Evolutionary conservation across 2,888 invertebrate species (phyloP), one percentile per base, ranked within the genome.

Genomic region (Drosophila aldrichi): DNA sequence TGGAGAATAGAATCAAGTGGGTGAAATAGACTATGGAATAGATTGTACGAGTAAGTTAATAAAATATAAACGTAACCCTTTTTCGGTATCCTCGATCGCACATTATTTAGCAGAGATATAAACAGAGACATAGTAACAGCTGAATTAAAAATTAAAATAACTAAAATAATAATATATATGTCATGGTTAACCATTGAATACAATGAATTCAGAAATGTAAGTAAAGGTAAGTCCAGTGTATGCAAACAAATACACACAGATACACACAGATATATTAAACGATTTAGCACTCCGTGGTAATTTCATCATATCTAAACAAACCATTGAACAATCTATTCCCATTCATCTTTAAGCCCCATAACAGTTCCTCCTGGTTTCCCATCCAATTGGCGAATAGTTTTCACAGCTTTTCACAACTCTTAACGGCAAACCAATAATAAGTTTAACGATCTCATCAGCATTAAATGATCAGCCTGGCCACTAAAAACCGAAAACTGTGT

Each of bases 361-460:
- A n/a, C 18, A 55, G 29, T 18, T 40, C 16, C 20, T 16, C 32
- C 29, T 22, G 32, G 55, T 22, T 41, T 14, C 7, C 8, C 10
- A 32, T 18, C 1, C 29, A 9, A 62, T 16, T 22, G 32, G 10
- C 55, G 38, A 16, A 49, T 12, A 32, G 16, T 32, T 22, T 38
- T 44, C 18, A 57, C 48, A 22, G 32, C 8, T 61, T 25, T 32
- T 49, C 49, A 32, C 32, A 7, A 32, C 12, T 49, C 12, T 40
- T 20, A 25, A 46, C n/a, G 10, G 18, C 25, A 36, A 43, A 10
- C 9, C 64, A 29, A 55, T 41, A 63, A 44, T 10, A 38, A 29
- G n/a, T 64, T 65, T 38, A 65, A 44, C 62, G 64, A 65, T 64
- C 43, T 64, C 34, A 40, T 58, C 32, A 43, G 36, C 58, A 48